Conservation (phyloP, 2,888 invertebrate genomes). For the Papilio demoleus region DNA sequence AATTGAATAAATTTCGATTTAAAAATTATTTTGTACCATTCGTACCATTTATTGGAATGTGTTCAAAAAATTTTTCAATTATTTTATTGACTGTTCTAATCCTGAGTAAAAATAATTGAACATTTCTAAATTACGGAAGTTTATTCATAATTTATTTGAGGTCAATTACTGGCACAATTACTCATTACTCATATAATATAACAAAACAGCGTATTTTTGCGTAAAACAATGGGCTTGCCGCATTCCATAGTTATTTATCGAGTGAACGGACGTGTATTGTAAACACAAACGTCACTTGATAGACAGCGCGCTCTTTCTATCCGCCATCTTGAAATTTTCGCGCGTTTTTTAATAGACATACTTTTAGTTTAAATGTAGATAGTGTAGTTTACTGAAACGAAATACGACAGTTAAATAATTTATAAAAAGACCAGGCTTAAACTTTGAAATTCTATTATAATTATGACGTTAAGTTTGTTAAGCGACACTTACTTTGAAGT, state of each 20-base stretch:
- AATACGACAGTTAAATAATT: neutral
- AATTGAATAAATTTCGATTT: too few relatives aligned
- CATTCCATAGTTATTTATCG: constrained; percentile 25
- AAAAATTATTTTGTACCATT: too few relatives aligned
- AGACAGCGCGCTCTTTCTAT: neutral
- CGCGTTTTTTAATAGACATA: neutral
- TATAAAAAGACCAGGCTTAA: too few relatives aligned
- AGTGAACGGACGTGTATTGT: neutral
- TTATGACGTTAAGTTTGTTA: too few relatives aligned
- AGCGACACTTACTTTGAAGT: too few relatives aligned
- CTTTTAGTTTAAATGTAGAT: too few relatives aligned
- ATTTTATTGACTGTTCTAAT: too few relatives aligned
- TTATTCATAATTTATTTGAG: neutral
- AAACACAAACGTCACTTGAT: constrained; percentile 21
- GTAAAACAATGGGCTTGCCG: constrained; percentile 28
- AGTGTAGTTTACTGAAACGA: neutral
- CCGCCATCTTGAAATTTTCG: neutral
- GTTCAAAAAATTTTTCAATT: too few relatives aligned
- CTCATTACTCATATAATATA: neutral
- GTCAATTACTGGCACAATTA: constrained; percentile 6
- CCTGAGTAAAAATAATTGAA: too few relatives aligned
- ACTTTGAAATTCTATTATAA: too few relatives aligned
- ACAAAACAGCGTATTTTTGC: neutral
- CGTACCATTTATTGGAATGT: too few relatives aligned
- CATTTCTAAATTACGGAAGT: neutral